Evolutionary conservation across 2,113 vertebrate species (phyloP).

Genomic region (Catagonus wagneri): DNA sequence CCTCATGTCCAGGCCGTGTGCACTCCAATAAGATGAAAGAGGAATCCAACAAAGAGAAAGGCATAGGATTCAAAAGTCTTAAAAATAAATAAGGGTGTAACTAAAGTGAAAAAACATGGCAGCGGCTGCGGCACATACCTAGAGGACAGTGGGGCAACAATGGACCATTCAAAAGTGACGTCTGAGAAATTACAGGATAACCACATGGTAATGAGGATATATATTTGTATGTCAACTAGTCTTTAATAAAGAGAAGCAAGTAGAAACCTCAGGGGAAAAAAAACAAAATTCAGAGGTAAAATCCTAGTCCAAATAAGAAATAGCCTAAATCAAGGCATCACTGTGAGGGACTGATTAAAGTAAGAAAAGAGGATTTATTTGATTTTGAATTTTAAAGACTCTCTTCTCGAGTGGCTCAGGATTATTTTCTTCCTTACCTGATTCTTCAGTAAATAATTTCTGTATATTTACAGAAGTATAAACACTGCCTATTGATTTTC

Average conservation of each 20-base stretch:
- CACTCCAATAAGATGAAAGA: background rate
- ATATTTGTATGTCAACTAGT: background rate
- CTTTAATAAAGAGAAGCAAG: background rate
- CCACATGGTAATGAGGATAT: background rate
- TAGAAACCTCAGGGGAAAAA: background rate
- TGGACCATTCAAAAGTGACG: background rate
- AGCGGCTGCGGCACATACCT: background rate
- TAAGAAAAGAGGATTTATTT: constrained; percentile 5
- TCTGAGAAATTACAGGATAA: background rate
- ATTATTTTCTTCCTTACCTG: constrained; percentile 16
- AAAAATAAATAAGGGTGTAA: constrained; percentile 15
- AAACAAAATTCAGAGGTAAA: background rate
- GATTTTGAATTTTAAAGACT: constrained; percentile 28
- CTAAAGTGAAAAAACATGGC: background rate
- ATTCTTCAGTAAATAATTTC: constrained; percentile 30
- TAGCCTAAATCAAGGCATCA: background rate
- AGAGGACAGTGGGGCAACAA: background rate
- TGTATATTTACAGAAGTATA: background rate
- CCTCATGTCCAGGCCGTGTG: no score
- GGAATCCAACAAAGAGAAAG: constrained; percentile 26
- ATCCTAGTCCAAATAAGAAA: background rate
- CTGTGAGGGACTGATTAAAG: background rate
- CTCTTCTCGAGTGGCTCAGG: background rate
- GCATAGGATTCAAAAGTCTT: background rate
- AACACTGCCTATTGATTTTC: background rate